Evolutionary conservation across 2,797 vertebrate genomes (phyloP), one percentile per base, ranked within the genome.

Genomic region (Chaenodraco wilsoni): DNA sequence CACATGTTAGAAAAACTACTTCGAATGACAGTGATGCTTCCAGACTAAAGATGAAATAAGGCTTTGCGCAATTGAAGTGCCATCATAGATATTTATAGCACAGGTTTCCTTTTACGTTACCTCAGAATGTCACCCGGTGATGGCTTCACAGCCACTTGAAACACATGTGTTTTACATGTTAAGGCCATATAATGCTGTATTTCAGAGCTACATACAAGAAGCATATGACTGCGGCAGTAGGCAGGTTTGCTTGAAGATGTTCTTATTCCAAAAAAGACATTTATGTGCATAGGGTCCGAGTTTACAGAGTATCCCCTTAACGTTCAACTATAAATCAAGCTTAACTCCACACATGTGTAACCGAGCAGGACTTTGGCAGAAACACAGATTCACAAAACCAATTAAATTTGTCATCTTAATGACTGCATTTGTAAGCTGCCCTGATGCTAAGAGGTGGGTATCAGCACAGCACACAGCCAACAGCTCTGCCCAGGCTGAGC

Each of bases 401-500:
- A 43, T 62, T 52, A 55, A 70, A 84, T 75, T 31, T 74, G 58
- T 75, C 71, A 65, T 57, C 49, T 46, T 76, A 71, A 85, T 55
- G 66, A 45, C 61, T 49, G 63, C 31, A 55, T 81, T 72, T 79
- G 74, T 62, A 76, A 76, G 56, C 81, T 50, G 75, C 61, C 51
- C 51, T 3, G 19, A 65, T 45, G 69, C 60, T 64, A 59, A 68
- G 54, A 76, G 66, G 69, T 72, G 81, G 72, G 68, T 12, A 60
- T 63, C 63, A 7, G 74, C 19, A 19, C 33, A 49, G 74, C 27
- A 0, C 21, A 10, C 44, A 27, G 78, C 69, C 64, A 43, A 72
- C 84, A 50, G 76, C 82, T 75, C 59, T 65, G 68, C 55, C 66
- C 52, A 12, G 13, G 62, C 78, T 72, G 76, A 83, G 67, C 70